These are phyloP conservation scores for Acanthis flammea DNA, from an alignment of 2,797 vertebrate species.

Conservation along the genomic window DNA sequence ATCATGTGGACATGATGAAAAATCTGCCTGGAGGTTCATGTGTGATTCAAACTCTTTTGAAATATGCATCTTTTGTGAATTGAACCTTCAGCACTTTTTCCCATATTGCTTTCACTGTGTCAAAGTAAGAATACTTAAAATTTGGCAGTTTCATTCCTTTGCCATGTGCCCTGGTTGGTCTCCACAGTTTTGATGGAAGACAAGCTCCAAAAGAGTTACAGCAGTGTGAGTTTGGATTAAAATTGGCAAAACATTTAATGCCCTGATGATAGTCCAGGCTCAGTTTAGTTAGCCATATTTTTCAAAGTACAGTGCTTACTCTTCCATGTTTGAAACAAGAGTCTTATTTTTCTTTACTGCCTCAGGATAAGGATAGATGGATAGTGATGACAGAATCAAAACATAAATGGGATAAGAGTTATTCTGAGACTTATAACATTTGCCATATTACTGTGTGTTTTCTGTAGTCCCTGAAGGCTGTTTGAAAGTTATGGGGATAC, in stretches of 20 bases:
- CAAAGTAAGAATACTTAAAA: background rate
- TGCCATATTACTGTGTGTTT: slow-evolving; percentile 15
- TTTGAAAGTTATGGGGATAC: background rate
- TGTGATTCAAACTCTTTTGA: background rate
- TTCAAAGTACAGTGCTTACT: background rate
- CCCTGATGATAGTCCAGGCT: background rate
- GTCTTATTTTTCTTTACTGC: slow-evolving; percentile 20
- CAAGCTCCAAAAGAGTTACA: background rate
- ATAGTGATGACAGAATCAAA: slow-evolving; percentile 30
- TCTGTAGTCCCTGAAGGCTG: background rate
- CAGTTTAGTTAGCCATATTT: background rate
- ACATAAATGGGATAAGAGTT: slow-evolving; percentile 31
- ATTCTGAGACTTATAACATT: slow-evolving; percentile 28
- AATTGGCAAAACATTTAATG: background rate
- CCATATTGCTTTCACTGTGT: background rate
- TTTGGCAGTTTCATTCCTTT: background rate
- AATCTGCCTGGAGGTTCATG: background rate
- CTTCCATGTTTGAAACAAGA: background rate
- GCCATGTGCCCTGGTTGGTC: background rate
- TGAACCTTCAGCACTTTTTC: background rate
- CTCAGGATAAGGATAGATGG: slow-evolving; percentile 16
- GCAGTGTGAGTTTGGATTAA: background rate
- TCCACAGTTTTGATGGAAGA: background rate
- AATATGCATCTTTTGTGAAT: background rate
- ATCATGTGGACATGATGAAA: background rate